phyloP scores from a whole-genome alignment of 1,140 invertebrate species.

The Ericerus pela region DNA sequence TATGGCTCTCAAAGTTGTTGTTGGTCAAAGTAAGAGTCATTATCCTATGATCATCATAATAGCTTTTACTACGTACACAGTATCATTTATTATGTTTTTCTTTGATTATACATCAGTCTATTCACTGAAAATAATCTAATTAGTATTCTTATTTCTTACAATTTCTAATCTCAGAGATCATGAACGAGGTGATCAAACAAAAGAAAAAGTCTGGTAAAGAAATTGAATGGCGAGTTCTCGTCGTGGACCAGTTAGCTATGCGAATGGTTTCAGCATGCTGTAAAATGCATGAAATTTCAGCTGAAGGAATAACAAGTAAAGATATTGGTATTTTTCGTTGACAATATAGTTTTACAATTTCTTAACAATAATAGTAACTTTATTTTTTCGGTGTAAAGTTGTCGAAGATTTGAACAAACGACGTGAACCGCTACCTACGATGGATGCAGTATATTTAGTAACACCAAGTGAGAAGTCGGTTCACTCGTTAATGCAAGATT shows the following conservation, averaged over 20 bases:
- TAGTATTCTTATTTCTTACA: too few relatives aligned
- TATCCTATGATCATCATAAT: too few relatives aligned
- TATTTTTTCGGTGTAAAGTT: slow-evolving; percentile 41
- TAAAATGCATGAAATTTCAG: slow-evolving; percentile 99
- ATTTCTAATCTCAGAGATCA: slow-evolving; percentile 87
- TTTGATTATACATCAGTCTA: too few relatives aligned
- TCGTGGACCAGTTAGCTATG: slow-evolving; percentile 96
- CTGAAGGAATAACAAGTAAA: slow-evolving; percentile 93
- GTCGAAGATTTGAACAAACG: slow-evolving; percentile 98
- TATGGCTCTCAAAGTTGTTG: too few relatives aligned
- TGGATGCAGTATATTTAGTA: slow-evolving; percentile 97
- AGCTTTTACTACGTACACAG: too few relatives aligned
- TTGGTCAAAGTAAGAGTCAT: too few relatives aligned
- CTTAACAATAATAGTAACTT: neutral
- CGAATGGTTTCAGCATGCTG: slow-evolving; percentile 98
- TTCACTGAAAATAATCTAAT: too few relatives aligned
- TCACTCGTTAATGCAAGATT: slow-evolving; percentile 80
- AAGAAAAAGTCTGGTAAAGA: slow-evolving; percentile 63
- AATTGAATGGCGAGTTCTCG: slow-evolving; percentile 91
- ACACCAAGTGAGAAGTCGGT: slow-evolving; percentile 90
- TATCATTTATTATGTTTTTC: too few relatives aligned
- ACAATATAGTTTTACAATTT: neutral
- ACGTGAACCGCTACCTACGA: slow-evolving; percentile 82
- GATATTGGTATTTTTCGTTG: slow-evolving; percentile 22
- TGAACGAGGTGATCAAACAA: slow-evolving; percentile 94